Conservation (phyloP, 2,113 vertebrate species). For the Mesoclemmys tuberculata region DNA sequence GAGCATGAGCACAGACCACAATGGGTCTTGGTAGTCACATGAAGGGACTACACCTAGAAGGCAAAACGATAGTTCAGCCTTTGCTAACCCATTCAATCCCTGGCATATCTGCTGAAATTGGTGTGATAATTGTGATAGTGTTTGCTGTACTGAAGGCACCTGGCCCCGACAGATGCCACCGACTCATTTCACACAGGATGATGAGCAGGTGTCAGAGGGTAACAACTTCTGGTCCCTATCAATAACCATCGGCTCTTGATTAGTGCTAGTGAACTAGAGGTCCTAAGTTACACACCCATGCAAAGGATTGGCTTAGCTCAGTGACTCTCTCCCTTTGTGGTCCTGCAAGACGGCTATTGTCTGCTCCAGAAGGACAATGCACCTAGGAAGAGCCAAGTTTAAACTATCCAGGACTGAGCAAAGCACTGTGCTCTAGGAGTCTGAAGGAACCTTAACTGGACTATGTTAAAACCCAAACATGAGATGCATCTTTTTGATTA, state of each 20-base stretch:
- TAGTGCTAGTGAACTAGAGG: conserved; percentile 7
- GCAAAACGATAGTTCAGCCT: not conserved
- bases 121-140: not conserved
- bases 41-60: not conserved
- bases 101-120: not conserved
- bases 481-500: not conserved
- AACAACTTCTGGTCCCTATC: not conserved
- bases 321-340: not conserved
- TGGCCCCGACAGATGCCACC: conserved; percentile 18
- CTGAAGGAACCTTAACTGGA: not conserved
- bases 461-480: not conserved
- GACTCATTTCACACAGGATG: conserved; percentile 50
- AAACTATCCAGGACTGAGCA: not conserved
- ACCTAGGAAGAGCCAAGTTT: conserved; percentile 10
- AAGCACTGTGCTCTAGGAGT: not conserved
- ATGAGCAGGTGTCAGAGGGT: conserved; percentile 42
- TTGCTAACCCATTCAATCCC: not conserved
- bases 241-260: not conserved
- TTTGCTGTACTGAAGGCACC: conserved; percentile 42
- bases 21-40: not conserved
- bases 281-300: conserved; percentile 18
- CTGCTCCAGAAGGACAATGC: not conserved
- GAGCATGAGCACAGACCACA: not conserved
- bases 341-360: conserved; percentile 11
- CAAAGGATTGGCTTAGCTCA: not conserved